Base-by-base conservation (phyloP, 2,888 invertebrate species). In the Erebia palarica region DNA sequence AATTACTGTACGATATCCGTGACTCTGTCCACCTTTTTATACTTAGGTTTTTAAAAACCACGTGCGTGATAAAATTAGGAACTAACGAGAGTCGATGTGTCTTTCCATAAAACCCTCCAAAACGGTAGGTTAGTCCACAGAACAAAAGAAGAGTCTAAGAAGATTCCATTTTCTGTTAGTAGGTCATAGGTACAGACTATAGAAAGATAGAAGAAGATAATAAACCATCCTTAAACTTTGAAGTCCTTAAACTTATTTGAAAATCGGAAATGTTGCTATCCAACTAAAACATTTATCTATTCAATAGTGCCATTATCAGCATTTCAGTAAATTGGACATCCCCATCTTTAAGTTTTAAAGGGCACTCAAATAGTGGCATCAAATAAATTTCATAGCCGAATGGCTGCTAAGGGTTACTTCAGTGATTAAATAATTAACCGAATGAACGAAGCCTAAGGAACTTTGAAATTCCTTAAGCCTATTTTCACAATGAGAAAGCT, bases 251-350 rank as follows among this genome's bases (percentile, higher is more conserved):
- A 58, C 13, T 58, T 27, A 58, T 16, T 60, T 60, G 16, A 44
- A 60, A 63, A 49, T 63, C 11, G 18, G 5, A 7, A 10, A 61
- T 61, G 49, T 49, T 14, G 49, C 49, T 47, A 49, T 14, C 49
- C 49, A 49, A 47, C 63, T 61, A 66, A 70, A 63, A 67, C 14
- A 70, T 60, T 59, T 16, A 70, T 60, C 53, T 16, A 18, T 65
- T 36, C 49, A 65, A 58, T 42, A 64, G 51, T 14, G 14, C 21
- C 63, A 49, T 63, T 49, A 63, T 49, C 49, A 63, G 63, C 47
- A 49, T 49, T 63, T 9, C 49, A 63, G 49, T 49, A 63, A 63
- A 63, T 63, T 63, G 63, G 14, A 49, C 47, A 5, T 36, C 27
- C 21, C 47, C 21, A 49, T 14, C 61, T 61, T 47, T 21, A 63